Conservation (phyloP, 2,113 vertebrate species). For the Pardalotus punctatus region DNA sequence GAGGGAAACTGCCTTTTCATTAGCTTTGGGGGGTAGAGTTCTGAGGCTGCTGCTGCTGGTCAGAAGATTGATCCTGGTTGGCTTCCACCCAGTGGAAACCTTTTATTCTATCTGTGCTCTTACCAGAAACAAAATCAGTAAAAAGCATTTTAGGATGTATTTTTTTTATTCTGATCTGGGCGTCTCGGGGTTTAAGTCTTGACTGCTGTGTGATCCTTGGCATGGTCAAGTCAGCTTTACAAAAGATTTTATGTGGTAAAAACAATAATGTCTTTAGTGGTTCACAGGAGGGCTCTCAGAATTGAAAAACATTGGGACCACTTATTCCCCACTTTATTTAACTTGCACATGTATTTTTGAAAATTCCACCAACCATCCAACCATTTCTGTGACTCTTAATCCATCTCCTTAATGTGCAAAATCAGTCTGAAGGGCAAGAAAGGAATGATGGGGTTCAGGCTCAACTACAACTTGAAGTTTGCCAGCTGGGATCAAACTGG, state of each 20-base stretch:
- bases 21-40: background rate
- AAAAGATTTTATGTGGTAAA: background rate
- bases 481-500: background rate
- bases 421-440: background rate
- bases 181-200: background rate
- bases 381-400: background rate
- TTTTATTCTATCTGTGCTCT: background rate
- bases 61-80: background rate
- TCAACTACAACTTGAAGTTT: background rate
- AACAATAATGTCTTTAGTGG: background rate
- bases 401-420: background rate
- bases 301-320: background rate
- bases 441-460: rapidly evolving
- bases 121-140: background rate
- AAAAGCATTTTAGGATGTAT: background rate
- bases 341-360: background rate
- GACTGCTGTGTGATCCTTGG: background rate
- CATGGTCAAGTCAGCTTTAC: background rate
- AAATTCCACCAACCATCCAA: background rate
- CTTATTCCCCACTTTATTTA: background rate
- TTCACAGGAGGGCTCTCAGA: background rate
- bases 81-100: background rate
- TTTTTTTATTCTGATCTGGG: background rate
- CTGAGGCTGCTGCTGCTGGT: background rate
- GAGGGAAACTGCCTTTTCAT: background rate